phyloP scores from a whole-genome alignment of 30 jellyfish, hydroid and myxozoan species.

The Chrysaora quinquecirrha region DNA sequence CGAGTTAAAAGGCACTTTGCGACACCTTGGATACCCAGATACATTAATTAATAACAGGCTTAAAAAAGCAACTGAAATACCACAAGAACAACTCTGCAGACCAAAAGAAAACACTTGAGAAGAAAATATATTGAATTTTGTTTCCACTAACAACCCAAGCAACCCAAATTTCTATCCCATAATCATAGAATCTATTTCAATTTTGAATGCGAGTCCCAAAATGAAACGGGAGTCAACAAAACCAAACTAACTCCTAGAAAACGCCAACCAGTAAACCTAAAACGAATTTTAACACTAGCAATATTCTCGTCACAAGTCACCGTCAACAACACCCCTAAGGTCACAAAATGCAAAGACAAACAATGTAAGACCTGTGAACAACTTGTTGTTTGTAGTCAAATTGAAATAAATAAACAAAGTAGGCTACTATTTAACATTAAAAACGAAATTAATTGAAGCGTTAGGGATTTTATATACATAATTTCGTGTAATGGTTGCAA shows the following conservation, averaged over 20 bases:
- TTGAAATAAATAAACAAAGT: neutral
- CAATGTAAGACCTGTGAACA: constrained; percentile 12
- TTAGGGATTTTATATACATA: neutral
- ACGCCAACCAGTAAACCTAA: constrained; percentile 16
- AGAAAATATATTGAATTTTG: neutral
- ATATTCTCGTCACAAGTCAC: constrained; percentile 1
- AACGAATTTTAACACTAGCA: constrained; percentile 17
- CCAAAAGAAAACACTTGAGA: constrained; percentile 7
- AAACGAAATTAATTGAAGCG: neutral
- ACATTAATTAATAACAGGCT: neutral
- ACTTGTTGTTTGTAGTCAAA: neutral
- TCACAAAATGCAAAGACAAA: constrained; percentile 16
- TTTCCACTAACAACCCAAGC: neutral
- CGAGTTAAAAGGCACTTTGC: neutral
- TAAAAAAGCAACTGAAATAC: neutral
- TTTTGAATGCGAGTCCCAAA: constrained; percentile 23
- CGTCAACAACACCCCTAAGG: constrained; percentile 1
- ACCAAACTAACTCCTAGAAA: constrained; percentile 26
- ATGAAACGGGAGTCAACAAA: neutral
- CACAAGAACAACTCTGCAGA: neutral
- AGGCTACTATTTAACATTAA: neutral
- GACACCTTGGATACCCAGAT: neutral
- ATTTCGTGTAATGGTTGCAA: constrained; percentile 1
- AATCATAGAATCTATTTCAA: constrained; percentile 37
- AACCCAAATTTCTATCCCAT: constrained; percentile 22